Base-by-base conservation (phyloP, 1,140 invertebrate genomes). In the Drosophila nikananu region DNA sequence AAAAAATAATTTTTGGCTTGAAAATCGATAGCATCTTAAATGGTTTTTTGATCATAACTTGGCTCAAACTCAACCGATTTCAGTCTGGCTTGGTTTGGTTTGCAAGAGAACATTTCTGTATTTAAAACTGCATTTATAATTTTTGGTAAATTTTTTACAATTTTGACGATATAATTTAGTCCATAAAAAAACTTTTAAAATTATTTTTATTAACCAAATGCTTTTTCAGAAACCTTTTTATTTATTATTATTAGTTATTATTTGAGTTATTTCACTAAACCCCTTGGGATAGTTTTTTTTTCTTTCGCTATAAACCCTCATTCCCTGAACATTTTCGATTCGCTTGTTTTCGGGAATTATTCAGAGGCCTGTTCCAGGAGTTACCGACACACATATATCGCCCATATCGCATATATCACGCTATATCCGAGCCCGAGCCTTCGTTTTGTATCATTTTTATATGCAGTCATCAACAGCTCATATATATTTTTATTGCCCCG, bases 381-480 rank as follows among this genome's bases (percentile, higher is more conserved):
- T 63, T 61, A 60, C 19, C 21, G 27, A 49, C 62, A 55, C 67
- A 48, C 49, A 68, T 55, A 55, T 67, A 68, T 68, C 44, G 30
- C 19, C 15, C 15, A 57, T n/a, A 39, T 57, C 54, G 23, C 54
- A 57, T 57, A 39, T 44, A 58, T 51, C 46, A 55, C 46, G 52
- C 44, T 59, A 59, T 77, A 77, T 55, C 19, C 41, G 42, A 60
- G 66, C 37, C 46, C 27, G 30, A 32, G 32, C 32, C 32, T 35
- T 70, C 76, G 64, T 65, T 89, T 89, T 70, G 68, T 83, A 89
- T 84, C 54, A 89, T 81, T 84, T 86, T 84, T 89, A 81, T 89
- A 90, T 89, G 84, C 84, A 89, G 81, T 89, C 86, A 89, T 89
- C 86, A 89, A 89, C 84, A 89, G 81, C 78, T 87, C 84, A 87